Base-by-base conservation (phyloP, 1,140 invertebrate species). In the Anadara kagoshimensis region DNA sequence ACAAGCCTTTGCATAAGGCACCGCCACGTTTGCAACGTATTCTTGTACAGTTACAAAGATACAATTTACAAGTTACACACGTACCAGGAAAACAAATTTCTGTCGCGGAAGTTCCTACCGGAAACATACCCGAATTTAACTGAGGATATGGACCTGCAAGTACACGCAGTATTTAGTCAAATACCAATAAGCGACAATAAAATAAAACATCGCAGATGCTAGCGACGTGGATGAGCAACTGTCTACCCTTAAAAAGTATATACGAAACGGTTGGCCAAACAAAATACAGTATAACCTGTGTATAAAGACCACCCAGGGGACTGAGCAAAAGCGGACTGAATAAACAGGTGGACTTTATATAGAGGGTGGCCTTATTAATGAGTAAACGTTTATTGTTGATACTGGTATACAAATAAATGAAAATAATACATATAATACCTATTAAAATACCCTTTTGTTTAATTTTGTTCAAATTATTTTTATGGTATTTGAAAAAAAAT, bases 51-150 rank as follows among this genome's bases (percentile, higher is more conserved):
- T 43, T 75, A 41, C 63, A 70, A 43, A 56, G 56, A 24, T 79
- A 78, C 51, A 59, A 86, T 24, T 66, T 91, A 2, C 44, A 69
- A n/a, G 43, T 79, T 12, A 43, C 54, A 47, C 75, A 81, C 49
- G 63, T 54, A 18, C 76, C 74, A 12, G 76, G 81, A 11, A 83
- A 77, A 57, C 22, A 54, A 14, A 77, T 78, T 16, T 36, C 62
- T 2, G 49, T 80, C 1, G 75, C 81, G 75, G 14, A 62, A 65
- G 18, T 64, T 65, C 26, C 22, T 73, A 20, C 16, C 43, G 11
- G 62, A 73, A 24, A 73, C 70, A 29, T 73, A 36, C 53, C 62
- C 54, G 51, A 18, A 45, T 44, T 14, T 65, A n/a, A 58, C 61
- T 47, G 61, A 65, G 43, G 49, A 44, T 44, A n/a, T 72, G 26